These are phyloP conservation scores for Montipora sp. DNA, from an alignment of 64 coral and sea anemone species.

Conservation along the genomic window DNA sequence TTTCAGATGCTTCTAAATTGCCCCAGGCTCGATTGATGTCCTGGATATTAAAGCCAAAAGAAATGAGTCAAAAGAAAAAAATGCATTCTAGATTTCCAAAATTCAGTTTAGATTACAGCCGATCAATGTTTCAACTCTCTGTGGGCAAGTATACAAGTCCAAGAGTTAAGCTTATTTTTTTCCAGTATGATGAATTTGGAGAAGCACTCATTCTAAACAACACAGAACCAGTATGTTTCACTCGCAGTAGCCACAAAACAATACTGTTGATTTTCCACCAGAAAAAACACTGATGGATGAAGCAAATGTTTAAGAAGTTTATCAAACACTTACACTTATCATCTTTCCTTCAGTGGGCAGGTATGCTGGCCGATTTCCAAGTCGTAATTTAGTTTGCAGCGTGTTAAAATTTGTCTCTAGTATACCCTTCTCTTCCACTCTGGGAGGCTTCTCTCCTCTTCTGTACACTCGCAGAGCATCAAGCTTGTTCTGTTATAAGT, in stretches of 20 bases:
- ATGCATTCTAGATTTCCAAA: background rate
- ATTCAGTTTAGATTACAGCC: background rate
- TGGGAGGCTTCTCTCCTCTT: slow-evolving; percentile 90
- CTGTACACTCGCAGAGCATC: slow-evolving; percentile 92
- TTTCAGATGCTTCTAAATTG: slow-evolving; percentile 84
- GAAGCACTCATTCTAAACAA: too few species aligned
- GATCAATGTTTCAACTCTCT: background rate
- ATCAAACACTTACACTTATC: slow-evolving; percentile 80
- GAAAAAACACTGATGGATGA: background rate
- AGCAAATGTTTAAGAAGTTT: background rate
- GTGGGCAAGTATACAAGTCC: background rate
- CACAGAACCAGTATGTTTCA: too few species aligned
- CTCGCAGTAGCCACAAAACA: too few species aligned
- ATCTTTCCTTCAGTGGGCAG: slow-evolving; percentile 96
- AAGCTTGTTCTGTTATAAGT: slow-evolving; percentile 77
- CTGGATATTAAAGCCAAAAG: background rate
- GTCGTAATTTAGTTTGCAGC: slow-evolving; percentile 90
- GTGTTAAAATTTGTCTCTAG: slow-evolving; percentile 99
- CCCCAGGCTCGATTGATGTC: slow-evolving; percentile 97
- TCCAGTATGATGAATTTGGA: too few species aligned
- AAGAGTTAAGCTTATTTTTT: too few species aligned
- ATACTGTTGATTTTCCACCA: background rate
- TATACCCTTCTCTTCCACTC: slow-evolving; percentile 94
- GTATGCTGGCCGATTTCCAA: slow-evolving; percentile 95
- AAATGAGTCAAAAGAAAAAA: background rate